phyloP scores from a whole-genome alignment of 2,113 vertebrate species.

The Hippocampus guttulatus region DNA sequence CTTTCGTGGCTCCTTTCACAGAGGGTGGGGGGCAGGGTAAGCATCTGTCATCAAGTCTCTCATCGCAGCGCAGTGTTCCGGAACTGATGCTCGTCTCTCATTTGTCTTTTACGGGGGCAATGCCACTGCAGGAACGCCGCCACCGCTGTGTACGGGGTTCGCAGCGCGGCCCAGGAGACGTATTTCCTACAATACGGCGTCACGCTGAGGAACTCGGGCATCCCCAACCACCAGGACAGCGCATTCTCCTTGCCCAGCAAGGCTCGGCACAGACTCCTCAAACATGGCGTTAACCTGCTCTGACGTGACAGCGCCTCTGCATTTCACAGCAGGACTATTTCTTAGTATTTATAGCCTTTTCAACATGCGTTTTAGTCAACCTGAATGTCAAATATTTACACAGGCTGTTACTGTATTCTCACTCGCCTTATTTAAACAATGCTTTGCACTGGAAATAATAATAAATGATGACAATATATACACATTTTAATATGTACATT shows the following conservation, averaged over 20 bases:
- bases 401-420: not conserved
- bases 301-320: conserved; percentile 49
- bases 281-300: conserved; percentile 89
- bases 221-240: conserved; percentile 84
- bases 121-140: conserved; percentile 74
- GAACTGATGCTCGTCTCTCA: not conserved
- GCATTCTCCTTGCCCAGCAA: conserved; percentile 81
- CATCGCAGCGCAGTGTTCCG: not conserved
- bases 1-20: conserved; percentile 13
- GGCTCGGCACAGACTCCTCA: conserved; percentile 86
- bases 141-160: conserved; percentile 78
- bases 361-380: too few relatives aligned
- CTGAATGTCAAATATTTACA: not conserved
- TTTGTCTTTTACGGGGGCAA: not conserved
- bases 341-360: too few relatives aligned
- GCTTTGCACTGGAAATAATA: not conserved
- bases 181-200: conserved; percentile 84
- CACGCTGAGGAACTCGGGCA: conserved; percentile 78
- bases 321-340: not conserved
- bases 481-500: too few relatives aligned
- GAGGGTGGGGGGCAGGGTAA: conserved; percentile 6
- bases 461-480: too few relatives aligned
- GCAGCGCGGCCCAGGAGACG: conserved; percentile 81
- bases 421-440: not conserved
- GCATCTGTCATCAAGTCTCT: not conserved